Evolutionary conservation across 2,113 vertebrate species (phyloP).

Genomic region (Leiothrix lutea): DNA sequence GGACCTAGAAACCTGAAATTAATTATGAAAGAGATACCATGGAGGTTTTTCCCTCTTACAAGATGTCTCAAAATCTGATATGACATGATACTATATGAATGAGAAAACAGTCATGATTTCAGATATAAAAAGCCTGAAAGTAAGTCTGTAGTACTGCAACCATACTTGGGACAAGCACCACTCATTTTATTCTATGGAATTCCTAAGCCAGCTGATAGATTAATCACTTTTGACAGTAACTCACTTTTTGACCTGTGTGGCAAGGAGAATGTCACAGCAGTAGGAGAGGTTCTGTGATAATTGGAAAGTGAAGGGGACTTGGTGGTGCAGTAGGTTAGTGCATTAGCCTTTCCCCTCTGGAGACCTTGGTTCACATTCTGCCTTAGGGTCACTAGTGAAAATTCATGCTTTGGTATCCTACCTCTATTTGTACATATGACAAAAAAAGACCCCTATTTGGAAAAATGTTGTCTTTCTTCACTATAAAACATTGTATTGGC

Average conservation of each 20-base stretch:
- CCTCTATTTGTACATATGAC: neutral
- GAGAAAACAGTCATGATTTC: neutral
- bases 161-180: neutral
- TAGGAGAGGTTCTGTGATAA: constrained; percentile 48
- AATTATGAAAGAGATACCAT: neutral
- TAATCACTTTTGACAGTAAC: constrained; percentile 56
- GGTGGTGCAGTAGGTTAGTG: constrained; percentile 27
- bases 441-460: neutral
- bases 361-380: constrained; percentile 5
- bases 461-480: neutral
- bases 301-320: constrained; percentile 56
- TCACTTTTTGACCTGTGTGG: constrained; percentile 57
- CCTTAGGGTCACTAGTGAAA: constrained; percentile 37
- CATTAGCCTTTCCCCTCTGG: constrained; percentile 51
- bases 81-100: neutral
- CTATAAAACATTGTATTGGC: neutral
- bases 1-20: neutral
- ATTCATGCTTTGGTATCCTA: neutral
- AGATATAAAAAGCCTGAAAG: neutral
- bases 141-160: neutral
- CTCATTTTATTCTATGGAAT: neutral
- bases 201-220: constrained; percentile 27
- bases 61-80: neutral
- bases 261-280: constrained; percentile 34
- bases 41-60: neutral